Base-by-base conservation (phyloP, 2,888 invertebrate species). In the Colostygia pectinataria region DNA sequence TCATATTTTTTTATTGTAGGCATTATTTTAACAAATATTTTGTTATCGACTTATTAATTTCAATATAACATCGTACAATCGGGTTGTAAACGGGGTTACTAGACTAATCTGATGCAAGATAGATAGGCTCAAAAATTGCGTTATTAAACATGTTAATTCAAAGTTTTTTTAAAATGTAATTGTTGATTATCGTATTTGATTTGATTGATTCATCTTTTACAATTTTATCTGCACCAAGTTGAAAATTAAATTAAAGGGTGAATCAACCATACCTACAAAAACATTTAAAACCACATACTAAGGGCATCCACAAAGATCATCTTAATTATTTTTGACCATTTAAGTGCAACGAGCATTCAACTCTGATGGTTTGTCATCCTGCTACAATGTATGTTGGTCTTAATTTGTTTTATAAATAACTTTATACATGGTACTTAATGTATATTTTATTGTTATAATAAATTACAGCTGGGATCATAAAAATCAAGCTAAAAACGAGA, bases 331-430 rank as follows among this genome's bases (percentile, higher is more conserved):
- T 53, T 51, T 37, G 40, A 43, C 42, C 46, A 49, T 51, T 44
- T 44, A 45, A 31, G 47, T 57, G 58, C 58, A 57, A 5, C 55
- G 67, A 54, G 49, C 67, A 58, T 37, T 56, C 62, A 59, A 64
- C 65, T 55, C 57, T 5, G 20, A 6, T 32, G 34, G 31, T 48
- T 41, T 53, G 57, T 56, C 58, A 56, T 54, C 51, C 23, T 24
- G 28, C 31, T 34, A 52, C 52, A 55, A 40, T 53, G 53, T 57
- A 23, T 15, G 24, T 41, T 34, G 34, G 6, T 33, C 44, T 53
- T 59, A 61, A 61, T 54, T 55, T 50, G 52, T 53, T 55, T 47
- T 53, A 53, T 47, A 55, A 58, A 56, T 53, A 55, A 44, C 53
- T 53, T 54, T 49, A 45, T 53, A 51, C 49, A 55, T 44, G 49